Percentiles rank a stretch among this genome's conserved stretches.
Conservation (phyloP, 2,888 invertebrate species). For the Nephrocerus scutellatus region DNA sequence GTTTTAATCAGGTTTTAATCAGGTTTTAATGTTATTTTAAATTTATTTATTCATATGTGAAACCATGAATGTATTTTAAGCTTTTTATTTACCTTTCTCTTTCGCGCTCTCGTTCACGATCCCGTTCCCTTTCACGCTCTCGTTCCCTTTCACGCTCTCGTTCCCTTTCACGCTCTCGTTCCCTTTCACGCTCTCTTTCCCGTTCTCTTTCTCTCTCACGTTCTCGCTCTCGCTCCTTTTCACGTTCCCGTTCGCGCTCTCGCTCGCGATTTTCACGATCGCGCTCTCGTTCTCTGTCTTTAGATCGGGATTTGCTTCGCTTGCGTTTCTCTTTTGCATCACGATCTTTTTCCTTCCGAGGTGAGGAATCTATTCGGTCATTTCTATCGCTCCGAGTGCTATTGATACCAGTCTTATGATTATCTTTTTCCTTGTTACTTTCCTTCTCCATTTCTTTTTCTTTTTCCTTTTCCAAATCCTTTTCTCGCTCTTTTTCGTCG, state of each 20-base stretch:
- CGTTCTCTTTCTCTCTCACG: slow-evolving; percentile 38
- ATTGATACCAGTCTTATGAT: slow-evolving; percentile 11
- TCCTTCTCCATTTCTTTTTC: slow-evolving; percentile 24
- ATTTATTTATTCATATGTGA: too few relatives aligned
- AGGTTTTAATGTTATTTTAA: too few relatives aligned
- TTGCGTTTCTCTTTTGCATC: slow-evolving; percentile 29
- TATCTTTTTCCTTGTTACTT: slow-evolving; percentile 43
- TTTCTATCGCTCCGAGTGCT: too few relatives aligned
- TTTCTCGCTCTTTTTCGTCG: slow-evolving; percentile 45
- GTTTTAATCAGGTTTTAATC: not conserved
- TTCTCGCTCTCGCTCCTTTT: slow-evolving; percentile 51
- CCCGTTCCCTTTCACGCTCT: slow-evolving; percentile 49
- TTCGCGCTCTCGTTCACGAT: slow-evolving; percentile 45
- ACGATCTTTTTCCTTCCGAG: slow-evolving; percentile 39
- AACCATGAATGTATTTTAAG: too few relatives aligned
- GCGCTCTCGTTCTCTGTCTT: slow-evolving; percentile 48
- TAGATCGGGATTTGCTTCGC: slow-evolving; percentile 44
- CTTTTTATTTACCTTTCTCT: slow-evolving; percentile 26
- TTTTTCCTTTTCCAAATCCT: slow-evolving; percentile 41
- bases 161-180: slow-evolving; percentile 53
- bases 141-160: slow-evolving; percentile 50
- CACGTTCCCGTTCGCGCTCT: slow-evolving; percentile 54
- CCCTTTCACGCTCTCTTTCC: slow-evolving; percentile 57
- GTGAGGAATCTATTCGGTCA: slow-evolving; percentile 32
- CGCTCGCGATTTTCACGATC: slow-evolving; percentile 24